Evolutionary conservation across 1,140 invertebrate species (phyloP).

Genomic region (Brachionus plicatilis): DNA sequence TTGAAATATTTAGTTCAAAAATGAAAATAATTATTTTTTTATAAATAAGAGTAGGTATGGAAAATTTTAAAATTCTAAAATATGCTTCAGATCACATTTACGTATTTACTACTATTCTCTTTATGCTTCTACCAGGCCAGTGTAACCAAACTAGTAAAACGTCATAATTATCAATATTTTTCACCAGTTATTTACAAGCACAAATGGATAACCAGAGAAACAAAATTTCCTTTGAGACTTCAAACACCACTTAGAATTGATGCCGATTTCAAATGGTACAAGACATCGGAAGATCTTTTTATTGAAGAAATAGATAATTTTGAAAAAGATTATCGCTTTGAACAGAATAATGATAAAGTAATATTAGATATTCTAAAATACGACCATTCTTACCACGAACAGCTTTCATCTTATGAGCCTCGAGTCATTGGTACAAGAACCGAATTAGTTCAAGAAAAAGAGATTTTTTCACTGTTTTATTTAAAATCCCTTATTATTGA

Average conservation of each 20-base stretch:
- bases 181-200: not conserved
- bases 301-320: not conserved
- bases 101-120: not conserved
- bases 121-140: not conserved
- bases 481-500: not conserved
- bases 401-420: not conserved
- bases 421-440: not conserved
- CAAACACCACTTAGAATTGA: not conserved
- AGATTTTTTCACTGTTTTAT: conserved; percentile 7
- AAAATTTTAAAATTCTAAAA: not conserved
- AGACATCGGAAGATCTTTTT: not conserved
- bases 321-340: not conserved
- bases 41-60: not conserved
- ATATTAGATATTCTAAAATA: conserved; percentile 19
- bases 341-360: not conserved
- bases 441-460: not conserved
- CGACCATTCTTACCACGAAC: not conserved
- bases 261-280: conserved; percentile 32
- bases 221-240: not conserved
- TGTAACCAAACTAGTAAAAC: not conserved
- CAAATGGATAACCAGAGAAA: not conserved
- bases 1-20: conserved; percentile 6
- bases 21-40: not conserved
- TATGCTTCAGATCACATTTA: not conserved
- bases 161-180: not conserved